Percentiles rank a stretch among this genome's conserved stretches.
Conservation (phyloP, 2,888 invertebrate species). For the Leptogaster cylindrica region DNA sequence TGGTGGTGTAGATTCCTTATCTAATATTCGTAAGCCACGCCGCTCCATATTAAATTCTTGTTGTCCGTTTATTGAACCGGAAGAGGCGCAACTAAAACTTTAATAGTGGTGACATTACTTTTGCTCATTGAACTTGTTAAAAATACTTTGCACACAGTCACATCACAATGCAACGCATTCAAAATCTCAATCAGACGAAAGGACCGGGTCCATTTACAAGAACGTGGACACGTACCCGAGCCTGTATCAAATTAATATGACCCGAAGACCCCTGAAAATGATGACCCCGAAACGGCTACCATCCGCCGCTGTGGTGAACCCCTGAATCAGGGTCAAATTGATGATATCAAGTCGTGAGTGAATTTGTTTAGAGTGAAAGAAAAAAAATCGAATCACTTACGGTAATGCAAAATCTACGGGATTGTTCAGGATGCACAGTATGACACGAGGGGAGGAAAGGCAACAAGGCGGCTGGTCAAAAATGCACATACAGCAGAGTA, state of each 20-base stretch:
- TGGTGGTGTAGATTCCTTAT: no score
- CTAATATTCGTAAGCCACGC: no score
- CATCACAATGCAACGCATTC: no score
- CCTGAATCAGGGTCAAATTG: slow-evolving; percentile 26
- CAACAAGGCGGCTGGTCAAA: no score
- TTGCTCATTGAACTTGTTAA: no score
- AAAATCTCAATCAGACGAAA: no score
- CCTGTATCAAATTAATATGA: slow-evolving; percentile 42
- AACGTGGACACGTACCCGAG: not conserved
- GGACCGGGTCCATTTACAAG: not conserved
- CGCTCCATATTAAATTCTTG: no score
- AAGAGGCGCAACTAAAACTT: no score
- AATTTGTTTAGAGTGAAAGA: slow-evolving; percentile 27
- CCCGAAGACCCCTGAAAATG: slow-evolving; percentile 39
- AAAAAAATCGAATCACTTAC: slow-evolving; percentile 12
- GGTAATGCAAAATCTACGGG: not conserved
- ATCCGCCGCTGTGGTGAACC: not conserved
- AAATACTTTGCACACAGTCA: no score
- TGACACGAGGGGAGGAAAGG: not conserved
- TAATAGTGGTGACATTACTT: no score
- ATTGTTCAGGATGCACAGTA: not conserved
- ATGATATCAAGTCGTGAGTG: slow-evolving; percentile 26
- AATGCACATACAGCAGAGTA: not conserved
- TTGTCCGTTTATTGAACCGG: no score
- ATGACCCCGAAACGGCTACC: slow-evolving; percentile 31